A percentile compares a stretch with the other conserved stretches of the same genome.
phyloP scores from a whole-genome alignment of 2,113 vertebrate species.

The Neogale vison region DNA sequence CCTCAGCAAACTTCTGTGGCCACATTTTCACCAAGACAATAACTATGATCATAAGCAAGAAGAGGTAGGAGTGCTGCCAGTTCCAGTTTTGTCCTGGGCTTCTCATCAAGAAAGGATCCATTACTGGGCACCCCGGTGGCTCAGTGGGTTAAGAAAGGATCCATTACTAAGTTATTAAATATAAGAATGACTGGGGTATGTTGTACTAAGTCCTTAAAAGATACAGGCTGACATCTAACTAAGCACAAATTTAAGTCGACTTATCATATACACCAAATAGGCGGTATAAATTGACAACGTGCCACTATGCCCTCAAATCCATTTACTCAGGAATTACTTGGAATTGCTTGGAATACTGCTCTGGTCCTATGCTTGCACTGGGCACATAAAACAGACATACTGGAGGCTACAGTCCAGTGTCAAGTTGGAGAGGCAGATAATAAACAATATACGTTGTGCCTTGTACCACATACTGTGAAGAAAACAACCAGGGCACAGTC shows the following conservation, averaged over 20 bases:
- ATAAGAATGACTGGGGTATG: background rate
- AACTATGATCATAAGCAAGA: background rate
- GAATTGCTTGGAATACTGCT: background rate
- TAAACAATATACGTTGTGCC: background rate
- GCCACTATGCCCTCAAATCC: background rate
- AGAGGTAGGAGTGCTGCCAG: background rate
- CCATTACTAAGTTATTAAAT: background rate
- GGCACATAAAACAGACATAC: background rate
- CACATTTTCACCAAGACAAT: background rate
- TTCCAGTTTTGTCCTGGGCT: background rate
- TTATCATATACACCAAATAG: background rate
- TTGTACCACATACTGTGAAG: background rate
- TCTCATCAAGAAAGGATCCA: background rate
- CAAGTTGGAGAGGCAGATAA: background rate
- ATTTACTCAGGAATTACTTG: background rate
- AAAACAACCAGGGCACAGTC: background rate
- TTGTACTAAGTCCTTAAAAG: background rate
- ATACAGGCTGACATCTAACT: background rate
- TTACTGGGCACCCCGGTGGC: background rate
- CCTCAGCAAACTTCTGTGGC: background rate
- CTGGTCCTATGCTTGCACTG: background rate
- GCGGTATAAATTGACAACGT: background rate
- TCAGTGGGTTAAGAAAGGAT: background rate
- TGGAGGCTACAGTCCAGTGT: background rate
- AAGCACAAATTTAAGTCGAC: background rate